phyloP scores from a whole-genome alignment of 2,888 invertebrate genomes.

The Cryptus viduatorius region DNA sequence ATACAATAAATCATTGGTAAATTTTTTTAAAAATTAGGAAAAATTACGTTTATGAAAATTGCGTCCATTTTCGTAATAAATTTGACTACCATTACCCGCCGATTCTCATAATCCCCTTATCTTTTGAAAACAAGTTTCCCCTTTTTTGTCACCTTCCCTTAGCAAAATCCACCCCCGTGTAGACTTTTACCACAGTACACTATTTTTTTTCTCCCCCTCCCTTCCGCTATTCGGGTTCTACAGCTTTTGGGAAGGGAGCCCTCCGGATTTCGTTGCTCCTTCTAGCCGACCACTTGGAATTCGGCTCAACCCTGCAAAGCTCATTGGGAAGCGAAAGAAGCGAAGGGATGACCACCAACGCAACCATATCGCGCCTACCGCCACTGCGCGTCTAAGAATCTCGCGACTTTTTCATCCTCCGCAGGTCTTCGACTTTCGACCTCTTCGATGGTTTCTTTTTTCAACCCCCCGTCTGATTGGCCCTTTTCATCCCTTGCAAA shows the following conservation, averaged over 20 bases:
- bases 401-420: neutral
- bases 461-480: neutral
- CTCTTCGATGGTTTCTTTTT: neutral
- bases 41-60: neutral
- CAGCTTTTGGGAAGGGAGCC: constrained; percentile 7
- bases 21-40: neutral
- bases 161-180: constrained; percentile 49
- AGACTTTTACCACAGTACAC: constrained; percentile 69
- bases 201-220: constrained; percentile 44
- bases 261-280: constrained; percentile 36
- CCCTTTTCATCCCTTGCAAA: neutral
- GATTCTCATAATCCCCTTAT: neutral
- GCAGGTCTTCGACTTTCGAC: neutral
- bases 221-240: constrained; percentile 32
- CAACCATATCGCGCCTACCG: neutral
- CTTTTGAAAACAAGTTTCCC: constrained; percentile 45
- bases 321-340: neutral
- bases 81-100: neutral
- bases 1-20: neutral
- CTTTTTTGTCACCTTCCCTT: constrained; percentile 41
- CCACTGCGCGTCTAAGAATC: constrained; percentile 7
- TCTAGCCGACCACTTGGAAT: constrained; percentile 54
- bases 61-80: neutral
- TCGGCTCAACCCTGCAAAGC: constrained; percentile 34
- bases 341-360: constrained; percentile 3